Evolutionary conservation across 2,797 vertebrate species (phyloP).

Genomic region (Crenichthys baileyi): DNA sequence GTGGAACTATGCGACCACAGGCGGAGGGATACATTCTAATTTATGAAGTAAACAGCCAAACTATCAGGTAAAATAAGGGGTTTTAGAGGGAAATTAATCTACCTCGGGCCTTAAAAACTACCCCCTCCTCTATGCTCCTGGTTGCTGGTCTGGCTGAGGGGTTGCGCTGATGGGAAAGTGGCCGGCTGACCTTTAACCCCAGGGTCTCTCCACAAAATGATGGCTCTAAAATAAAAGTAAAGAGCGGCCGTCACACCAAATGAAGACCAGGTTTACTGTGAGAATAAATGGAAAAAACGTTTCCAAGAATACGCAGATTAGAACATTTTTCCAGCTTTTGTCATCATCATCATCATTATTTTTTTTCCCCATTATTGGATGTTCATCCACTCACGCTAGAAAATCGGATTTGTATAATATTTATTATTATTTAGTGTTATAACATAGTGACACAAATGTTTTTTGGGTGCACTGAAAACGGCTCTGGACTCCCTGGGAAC

Average conservation of each 20-base stretch:
- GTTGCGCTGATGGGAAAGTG: slow-evolving; percentile 54
- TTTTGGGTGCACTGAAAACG: background rate
- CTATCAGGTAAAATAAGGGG: background rate
- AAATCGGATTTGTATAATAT: background rate
- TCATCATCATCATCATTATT: background rate
- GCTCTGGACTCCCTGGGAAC: background rate
- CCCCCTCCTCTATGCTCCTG: background rate
- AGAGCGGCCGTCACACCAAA: background rate
- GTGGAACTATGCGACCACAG: background rate
- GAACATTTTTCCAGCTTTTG: background rate
- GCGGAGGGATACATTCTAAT: slow-evolving; percentile 29
- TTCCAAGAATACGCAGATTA: background rate
- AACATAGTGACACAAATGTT: background rate
- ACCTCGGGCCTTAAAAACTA: background rate
- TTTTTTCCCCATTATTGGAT: background rate
- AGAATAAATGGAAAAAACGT: background rate
- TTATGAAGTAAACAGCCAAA: background rate
- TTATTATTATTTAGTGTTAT: background rate
- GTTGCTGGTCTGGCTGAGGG: slow-evolving; percentile 26
- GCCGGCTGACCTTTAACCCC: slow-evolving; percentile 73
- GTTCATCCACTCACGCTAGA: background rate
- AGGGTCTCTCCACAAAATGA: slow-evolving; percentile 45
- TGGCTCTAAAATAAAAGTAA: slow-evolving; percentile 47
- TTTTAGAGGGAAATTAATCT: background rate
- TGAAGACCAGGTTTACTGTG: background rate